phyloP scores from a whole-genome alignment of 53 echinoderm and acorn worm genomes.

The Zoroaster sp. region DNA sequence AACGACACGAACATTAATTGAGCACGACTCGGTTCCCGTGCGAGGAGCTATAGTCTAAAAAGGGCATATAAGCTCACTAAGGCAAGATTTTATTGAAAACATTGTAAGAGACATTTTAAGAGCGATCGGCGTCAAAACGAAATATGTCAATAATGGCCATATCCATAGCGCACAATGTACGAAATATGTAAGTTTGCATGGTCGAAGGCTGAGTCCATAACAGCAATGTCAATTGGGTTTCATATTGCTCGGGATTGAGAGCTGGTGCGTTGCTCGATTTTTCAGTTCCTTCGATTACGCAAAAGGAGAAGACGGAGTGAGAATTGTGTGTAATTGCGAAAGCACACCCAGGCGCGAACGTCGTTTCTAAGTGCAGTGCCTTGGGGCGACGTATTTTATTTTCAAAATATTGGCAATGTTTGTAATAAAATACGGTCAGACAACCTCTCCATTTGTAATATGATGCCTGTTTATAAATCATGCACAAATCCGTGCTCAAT shows the following conservation, averaged over 20 bases:
- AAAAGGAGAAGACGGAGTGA: not conserved
- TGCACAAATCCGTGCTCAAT: conserved; percentile 40
- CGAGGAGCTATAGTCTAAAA: too few relatives aligned
- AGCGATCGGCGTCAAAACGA: not conserved
- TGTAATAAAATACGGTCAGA: conserved; percentile 38
- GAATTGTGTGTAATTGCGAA: conserved; percentile 25
- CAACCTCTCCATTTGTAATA: conserved; percentile 50
- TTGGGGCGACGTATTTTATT: conserved; percentile 37
- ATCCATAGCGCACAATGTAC: conserved; percentile 11
- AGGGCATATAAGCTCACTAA: not conserved
- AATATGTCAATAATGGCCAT: conserved; percentile 36
- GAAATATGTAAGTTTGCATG: not conserved
- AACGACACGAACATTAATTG: not conserved
- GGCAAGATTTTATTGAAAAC: not conserved
- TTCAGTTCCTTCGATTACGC: conserved; percentile 22
- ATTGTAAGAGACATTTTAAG: conserved; percentile 19
- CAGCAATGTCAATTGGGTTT: conserved; percentile 18
- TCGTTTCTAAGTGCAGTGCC: conserved; percentile 37
- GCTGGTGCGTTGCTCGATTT: not conserved
- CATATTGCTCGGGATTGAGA: not conserved
- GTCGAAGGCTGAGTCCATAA: conserved; percentile 13
- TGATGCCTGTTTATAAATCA: conserved; percentile 31
- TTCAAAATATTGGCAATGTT: conserved; percentile 45
- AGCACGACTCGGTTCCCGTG: not conserved
- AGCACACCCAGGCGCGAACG: not conserved